Evolutionary conservation across 2,888 invertebrate species (phyloP).

Genomic region (Matsumyia berberina): DNA sequence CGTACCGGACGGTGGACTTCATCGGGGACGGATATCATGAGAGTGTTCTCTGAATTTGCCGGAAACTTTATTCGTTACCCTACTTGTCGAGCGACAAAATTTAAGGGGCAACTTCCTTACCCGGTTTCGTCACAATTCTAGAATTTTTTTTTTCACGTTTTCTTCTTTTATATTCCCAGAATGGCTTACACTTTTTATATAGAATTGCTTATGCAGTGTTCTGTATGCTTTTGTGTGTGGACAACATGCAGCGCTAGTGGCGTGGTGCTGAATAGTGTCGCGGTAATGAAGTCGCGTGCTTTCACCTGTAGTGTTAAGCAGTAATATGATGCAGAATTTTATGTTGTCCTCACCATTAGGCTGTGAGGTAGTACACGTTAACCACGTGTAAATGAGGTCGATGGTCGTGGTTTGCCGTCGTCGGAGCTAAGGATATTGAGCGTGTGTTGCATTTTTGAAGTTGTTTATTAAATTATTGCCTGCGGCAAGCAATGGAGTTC

Average conservation of each 20-base stretch:
- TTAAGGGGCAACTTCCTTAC: constrained; percentile 72
- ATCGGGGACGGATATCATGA: constrained; percentile 69
- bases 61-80: constrained; percentile 61
- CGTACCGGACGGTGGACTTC: constrained; percentile 69
- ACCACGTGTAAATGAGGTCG: constrained; percentile 50
- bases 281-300: constrained; percentile 72
- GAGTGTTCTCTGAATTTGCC: constrained; percentile 70
- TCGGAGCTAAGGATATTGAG: neutral
- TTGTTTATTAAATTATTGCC: constrained; percentile 31
- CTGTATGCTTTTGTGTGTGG: constrained; percentile 33
- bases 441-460: constrained; percentile 24
- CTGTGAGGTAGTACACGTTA: constrained; percentile 27
- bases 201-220: constrained; percentile 50
- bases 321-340: constrained; percentile 60
- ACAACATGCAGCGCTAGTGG: neutral
- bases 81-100: constrained; percentile 70
- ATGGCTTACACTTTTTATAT: constrained; percentile 62
- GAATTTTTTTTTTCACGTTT: constrained; percentile 50
- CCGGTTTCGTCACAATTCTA: constrained; percentile 55
- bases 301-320: constrained; percentile 49
- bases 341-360: constrained; percentile 43
- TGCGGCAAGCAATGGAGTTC: neutral
- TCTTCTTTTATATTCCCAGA: constrained; percentile 44
- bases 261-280: constrained; percentile 41
- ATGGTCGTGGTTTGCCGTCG: constrained; percentile 24